Evolutionary conservation across 2,888 invertebrate species (phyloP).

Genomic region (Steromphala cineraria): DNA sequence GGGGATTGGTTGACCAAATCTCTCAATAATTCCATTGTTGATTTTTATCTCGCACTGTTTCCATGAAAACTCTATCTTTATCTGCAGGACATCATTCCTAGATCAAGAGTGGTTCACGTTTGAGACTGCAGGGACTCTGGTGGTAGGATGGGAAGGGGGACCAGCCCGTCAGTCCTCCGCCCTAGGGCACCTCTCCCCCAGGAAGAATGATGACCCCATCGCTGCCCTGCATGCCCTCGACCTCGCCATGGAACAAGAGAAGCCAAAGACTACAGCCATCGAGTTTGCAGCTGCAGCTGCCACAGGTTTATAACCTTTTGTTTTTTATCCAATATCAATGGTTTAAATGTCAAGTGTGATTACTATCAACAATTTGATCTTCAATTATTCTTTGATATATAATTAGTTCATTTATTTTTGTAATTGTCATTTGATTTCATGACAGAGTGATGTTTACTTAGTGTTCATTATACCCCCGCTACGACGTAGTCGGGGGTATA

Average conservation of each 20-base stretch:
- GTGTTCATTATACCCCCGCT: too few species aligned
- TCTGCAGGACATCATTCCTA: conserved; percentile 68
- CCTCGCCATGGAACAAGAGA: conserved; percentile 48
- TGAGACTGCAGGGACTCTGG: conserved; percentile 71
- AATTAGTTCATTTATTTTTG: too few species aligned
- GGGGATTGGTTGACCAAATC: too few species aligned
- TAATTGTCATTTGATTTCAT: too few species aligned
- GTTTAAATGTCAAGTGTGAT: too few species aligned
- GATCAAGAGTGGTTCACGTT: conserved; percentile 74
- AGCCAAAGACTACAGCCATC: conserved; percentile 62
- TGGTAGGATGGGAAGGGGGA: conserved; percentile 71
- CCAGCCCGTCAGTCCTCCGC: conserved; percentile 48
- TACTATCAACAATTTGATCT: too few species aligned
- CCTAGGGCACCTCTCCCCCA: conserved; percentile 15
- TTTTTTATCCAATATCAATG: neutral
- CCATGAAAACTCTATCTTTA: too few species aligned
- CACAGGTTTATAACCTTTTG: conserved; percentile 50
- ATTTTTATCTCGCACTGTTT: too few species aligned
- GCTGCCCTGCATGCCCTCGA: conserved; percentile 40
- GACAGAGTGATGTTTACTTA: too few species aligned
- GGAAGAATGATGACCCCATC: conserved; percentile 22
- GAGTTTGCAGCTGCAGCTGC: conserved; percentile 72
- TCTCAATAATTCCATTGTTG: too few species aligned
- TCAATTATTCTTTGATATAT: too few species aligned
- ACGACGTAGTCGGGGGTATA: too few species aligned